phyloP scores from a whole-genome alignment of 2,113 vertebrate species.

The Cisticola juncidis region DNA sequence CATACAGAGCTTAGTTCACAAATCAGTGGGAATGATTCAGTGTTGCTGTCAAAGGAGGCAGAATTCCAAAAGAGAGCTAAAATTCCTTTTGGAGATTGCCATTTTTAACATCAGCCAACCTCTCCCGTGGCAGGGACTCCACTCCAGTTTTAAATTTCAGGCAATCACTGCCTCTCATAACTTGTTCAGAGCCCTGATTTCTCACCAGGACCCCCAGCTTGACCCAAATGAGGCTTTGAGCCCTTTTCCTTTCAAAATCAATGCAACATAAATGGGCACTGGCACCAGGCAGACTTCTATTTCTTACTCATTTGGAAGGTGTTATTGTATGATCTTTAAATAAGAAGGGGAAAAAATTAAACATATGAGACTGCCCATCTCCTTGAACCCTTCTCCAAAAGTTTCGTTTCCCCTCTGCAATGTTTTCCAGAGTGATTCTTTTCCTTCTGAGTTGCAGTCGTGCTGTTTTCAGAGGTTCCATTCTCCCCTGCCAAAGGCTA shows the following conservation, averaged over 20 bases:
- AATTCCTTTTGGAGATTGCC: not conserved
- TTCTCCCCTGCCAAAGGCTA: conserved; percentile 11
- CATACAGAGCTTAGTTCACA: not conserved
- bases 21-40: not conserved
- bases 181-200: not conserved
- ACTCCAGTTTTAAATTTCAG: not conserved
- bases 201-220: not conserved
- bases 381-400: not conserved
- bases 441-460: not conserved
- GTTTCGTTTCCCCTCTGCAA: not conserved
- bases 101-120: not conserved
- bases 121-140: not conserved
- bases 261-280: not conserved
- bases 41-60: not conserved
- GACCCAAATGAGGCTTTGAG: not conserved
- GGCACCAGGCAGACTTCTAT: not conserved
- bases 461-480: not conserved
- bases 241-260: not conserved
- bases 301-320: not conserved
- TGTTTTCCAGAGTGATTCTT: not conserved
- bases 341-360: not conserved
- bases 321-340: not conserved
- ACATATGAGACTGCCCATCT: not conserved
- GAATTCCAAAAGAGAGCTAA: not conserved
- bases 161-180: not conserved